Base-by-base conservation (phyloP, 92 coral and sea anemone species). In the Zoanthus gigantus region DNA sequence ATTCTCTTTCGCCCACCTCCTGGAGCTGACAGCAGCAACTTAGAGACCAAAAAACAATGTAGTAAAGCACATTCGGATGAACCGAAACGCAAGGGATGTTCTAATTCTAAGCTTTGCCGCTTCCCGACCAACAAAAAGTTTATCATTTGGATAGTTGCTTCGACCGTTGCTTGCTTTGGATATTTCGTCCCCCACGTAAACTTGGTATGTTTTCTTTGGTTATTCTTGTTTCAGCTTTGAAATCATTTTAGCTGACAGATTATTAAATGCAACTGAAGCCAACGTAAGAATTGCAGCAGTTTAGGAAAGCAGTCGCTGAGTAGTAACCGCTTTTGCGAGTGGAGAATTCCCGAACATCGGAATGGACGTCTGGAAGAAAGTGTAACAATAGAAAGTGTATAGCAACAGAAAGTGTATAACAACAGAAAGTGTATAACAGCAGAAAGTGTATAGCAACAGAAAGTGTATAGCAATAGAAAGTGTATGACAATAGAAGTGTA, bases 181-280 rank as follows among this genome's bases (percentile, higher is more conserved):
- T 97, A 97, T 88, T 97, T 97, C 42, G 94, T 95, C 66, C 99
- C 99, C 10, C 99, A 93, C 78, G 96, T 95, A 23, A 95, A 97
- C 76, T 63, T 97, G 97, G 99, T 97, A 91, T 58, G 90, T 37
- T 53, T 44, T 23, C 1, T n/a, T 75, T 18, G 0, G 17, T 13
- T 52, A 23, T 52, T 28, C 12, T 29, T 54, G 4, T 57, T 16
- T 7, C 11, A 47, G 42, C 42, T 72, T 14, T 37, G 6, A 47
- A n/a, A 46, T 32, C 18, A 54, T 77, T 77, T 16, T 53, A 6
- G 53, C 58, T 37, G 42, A 37, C 42, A 37, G 2, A 37, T 37
- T 2, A 37, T 37, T 37, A 4, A 37, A 37, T 37, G 42, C 42
- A 37, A 37, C 42, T 4, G 42, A 37, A 37, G 2, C 42, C 42